Percentiles rank a stretch among this genome's conserved stretches.
Evolutionary conservation across 2,113 vertebrate species (phyloP).

Genomic region (Bubo blakistoni): DNA sequence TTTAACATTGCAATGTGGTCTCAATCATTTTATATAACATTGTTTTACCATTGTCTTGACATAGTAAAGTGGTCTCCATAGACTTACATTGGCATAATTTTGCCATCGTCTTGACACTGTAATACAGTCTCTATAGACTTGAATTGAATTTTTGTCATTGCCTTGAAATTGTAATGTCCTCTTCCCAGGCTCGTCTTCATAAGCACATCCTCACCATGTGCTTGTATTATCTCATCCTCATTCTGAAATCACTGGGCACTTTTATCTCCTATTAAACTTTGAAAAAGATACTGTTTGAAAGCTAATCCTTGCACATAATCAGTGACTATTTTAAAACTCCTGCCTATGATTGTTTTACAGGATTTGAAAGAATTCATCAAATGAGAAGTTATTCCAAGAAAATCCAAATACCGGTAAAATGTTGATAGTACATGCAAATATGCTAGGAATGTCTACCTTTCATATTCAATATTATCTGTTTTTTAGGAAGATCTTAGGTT

Average conservation of each 20-base stretch:
- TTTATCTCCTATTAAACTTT: slow-evolving; percentile 36
- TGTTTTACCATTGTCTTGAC: slow-evolving; percentile 78
- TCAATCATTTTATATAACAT: slow-evolving; percentile 73
- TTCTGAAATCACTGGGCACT: slow-evolving; percentile 29
- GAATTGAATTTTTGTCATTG: slow-evolving; percentile 80
- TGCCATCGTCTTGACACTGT: slow-evolving; percentile 78
- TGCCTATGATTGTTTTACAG: not conserved
- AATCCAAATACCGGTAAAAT: not conserved
- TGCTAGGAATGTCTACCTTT: not conserved
- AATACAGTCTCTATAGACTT: slow-evolving; percentile 80
- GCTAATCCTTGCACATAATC: slow-evolving; percentile 5
- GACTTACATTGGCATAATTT: slow-evolving; percentile 76
- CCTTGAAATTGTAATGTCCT: slow-evolving; percentile 81
- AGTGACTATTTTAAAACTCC: slow-evolving; percentile 52
- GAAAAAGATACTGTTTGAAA: slow-evolving; percentile 15
- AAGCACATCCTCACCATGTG: slow-evolving; percentile 53
- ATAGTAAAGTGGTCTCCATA: slow-evolving; percentile 78
- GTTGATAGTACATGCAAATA: not conserved
- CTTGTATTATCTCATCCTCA: slow-evolving; percentile 22
- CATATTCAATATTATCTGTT: not conserved
- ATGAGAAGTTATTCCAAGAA: not conserved
- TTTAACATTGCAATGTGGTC: slow-evolving; percentile 76
- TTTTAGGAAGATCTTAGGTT: not conserved
- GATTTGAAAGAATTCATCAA: not conserved
- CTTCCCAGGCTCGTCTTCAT: slow-evolving; percentile 71